These are phyloP conservation scores for Phataginus tricuspis DNA, from an alignment of 2,797 vertebrate species.

Conservation along the genomic window DNA sequence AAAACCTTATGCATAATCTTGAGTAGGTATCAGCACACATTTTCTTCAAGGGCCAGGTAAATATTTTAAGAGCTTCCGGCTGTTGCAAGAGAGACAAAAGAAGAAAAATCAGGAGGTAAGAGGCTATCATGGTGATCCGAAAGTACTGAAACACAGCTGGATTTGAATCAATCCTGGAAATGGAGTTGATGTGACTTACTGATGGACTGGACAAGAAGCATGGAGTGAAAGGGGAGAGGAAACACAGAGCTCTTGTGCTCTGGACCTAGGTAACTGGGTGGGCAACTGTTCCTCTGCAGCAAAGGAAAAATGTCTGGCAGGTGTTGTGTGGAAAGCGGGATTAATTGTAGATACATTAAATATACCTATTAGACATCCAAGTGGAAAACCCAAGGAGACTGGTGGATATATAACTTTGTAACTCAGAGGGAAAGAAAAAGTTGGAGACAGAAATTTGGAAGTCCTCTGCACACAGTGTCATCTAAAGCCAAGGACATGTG, in stretches of 20 bases:
- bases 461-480: neutral
- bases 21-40: neutral
- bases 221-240: neutral
- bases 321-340: neutral
- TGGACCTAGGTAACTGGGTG: neutral
- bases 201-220: neutral
- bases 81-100: neutral
- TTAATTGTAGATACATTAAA: no score
- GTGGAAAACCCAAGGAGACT: neutral
- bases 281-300: neutral
- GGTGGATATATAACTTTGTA: neutral
- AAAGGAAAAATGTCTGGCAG: neutral
- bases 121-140: neutral
- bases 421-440: neutral
- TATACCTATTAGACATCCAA: neutral
- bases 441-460: neutral
- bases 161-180: neutral
- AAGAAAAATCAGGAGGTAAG: neutral
- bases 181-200: neutral
- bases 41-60: neutral
- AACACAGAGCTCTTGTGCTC: neutral
- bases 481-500: neutral
- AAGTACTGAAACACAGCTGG: neutral
- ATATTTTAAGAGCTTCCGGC: neutral
- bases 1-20: neutral